These are phyloP conservation scores for Forbesichthys papilliferus DNA, from an alignment of 2,113 vertebrate species.

Conservation along the genomic window DNA sequence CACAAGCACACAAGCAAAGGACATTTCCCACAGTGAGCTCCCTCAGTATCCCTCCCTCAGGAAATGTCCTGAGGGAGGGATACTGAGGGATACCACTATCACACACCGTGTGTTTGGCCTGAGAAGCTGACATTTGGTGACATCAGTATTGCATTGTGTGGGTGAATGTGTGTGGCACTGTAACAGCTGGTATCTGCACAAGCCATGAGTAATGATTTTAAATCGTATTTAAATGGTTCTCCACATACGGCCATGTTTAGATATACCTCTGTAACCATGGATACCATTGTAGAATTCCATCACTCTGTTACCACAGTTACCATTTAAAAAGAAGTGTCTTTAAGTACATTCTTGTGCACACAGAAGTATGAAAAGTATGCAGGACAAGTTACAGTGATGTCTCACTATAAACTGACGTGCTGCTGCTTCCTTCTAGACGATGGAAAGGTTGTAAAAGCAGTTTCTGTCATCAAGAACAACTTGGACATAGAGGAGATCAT, in stretches of 20 bases:
- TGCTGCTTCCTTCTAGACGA: constrained; percentile 66
- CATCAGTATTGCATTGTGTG: too few relatives aligned
- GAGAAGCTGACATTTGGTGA: neutral
- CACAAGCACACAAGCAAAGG: neutral
- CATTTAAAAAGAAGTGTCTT: too few relatives aligned
- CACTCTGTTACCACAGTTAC: neutral
- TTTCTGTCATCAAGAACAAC: constrained; percentile 69
- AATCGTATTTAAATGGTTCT: constrained; percentile 2
- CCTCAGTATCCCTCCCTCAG: neutral
- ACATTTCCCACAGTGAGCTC: constrained; percentile 12
- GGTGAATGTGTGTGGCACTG: constrained; percentile 2
- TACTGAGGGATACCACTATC: neutral
- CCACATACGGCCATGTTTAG: constrained; percentile 8
- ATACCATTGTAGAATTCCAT: constrained; percentile 2
- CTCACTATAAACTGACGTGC: neutral
- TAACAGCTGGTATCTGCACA: constrained; percentile 41
- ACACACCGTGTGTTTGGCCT: neutral
- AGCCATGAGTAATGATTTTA: constrained; percentile 9
- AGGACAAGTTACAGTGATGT: neutral
- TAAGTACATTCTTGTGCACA: neutral
- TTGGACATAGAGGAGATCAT: constrained; percentile 73
- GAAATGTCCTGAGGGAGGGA: too few relatives aligned
- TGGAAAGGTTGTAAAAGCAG: constrained; percentile 82
- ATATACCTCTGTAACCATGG: neutral
- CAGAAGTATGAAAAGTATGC: neutral